Evolutionary conservation across 2,113 vertebrate genomes (phyloP).

Genomic region (Nesogale talazaci): DNA sequence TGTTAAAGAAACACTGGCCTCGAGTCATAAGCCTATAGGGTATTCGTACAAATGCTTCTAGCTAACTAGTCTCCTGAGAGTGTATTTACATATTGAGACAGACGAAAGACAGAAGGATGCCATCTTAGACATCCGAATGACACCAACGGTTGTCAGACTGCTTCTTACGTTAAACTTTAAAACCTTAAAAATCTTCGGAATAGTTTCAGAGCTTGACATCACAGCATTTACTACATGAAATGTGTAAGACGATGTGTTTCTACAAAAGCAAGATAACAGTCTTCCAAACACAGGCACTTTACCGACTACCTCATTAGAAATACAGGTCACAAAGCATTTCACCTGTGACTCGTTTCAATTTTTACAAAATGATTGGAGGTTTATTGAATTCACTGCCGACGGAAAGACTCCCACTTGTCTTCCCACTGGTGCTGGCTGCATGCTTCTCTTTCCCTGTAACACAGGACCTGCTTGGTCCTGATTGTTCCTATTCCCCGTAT

Average conservation of each 20-base stretch:
- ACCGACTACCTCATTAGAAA: slow-evolving; percentile 23
- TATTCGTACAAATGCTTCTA: not conserved
- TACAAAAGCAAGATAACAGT: not conserved
- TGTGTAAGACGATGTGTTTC: slow-evolving; percentile 3
- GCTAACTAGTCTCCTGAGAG: not conserved
- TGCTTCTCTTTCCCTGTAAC: slow-evolving; percentile 17
- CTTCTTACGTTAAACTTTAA: slow-evolving; percentile 31
- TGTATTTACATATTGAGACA: slow-evolving; percentile 20
- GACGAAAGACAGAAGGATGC: not conserved
- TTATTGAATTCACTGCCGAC: not conserved
- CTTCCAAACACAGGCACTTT: not conserved
- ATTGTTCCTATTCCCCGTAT: too few relatives aligned
- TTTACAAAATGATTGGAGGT: slow-evolving; percentile 14
- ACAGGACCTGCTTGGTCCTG: too few relatives aligned
- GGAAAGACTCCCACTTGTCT: not conserved
- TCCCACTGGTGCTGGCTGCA: not conserved
- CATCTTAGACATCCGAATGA: not conserved
- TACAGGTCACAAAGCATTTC: not conserved
- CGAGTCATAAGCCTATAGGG: not conserved
- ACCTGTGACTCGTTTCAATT: not conserved
- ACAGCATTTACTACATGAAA: not conserved
- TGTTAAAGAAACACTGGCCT: not conserved
- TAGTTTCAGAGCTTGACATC: slow-evolving; percentile 29
- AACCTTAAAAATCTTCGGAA: slow-evolving; percentile 30
- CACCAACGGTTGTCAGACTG: slow-evolving; percentile 3